Evolutionary conservation across 2,888 invertebrate species (phyloP), one percentile per base, ranked within the genome.

Genomic region (Phoenoteleia sp.): DNA sequence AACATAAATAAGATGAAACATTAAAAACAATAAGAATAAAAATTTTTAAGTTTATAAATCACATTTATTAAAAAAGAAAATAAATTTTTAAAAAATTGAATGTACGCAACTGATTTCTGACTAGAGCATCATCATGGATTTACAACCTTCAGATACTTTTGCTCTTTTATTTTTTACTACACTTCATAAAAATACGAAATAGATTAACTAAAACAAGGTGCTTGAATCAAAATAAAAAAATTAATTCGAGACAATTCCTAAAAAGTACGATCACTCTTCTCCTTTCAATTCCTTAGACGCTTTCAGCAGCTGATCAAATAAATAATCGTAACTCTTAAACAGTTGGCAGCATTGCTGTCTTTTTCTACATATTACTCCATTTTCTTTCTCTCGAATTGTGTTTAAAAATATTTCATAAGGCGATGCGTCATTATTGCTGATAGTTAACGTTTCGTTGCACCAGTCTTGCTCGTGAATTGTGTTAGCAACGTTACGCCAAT

Each of bases 351-450:
- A 66, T 21, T 21, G 36, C 23, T 60, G 60, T 62, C 42, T 7
- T 17, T 17, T 9, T 17, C 42, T 42, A 17, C 5, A 19, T 42
- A 42, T 42, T 42, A 17, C 42, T 42, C 19, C 19, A 7, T 39
- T n/a, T 42, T 42, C 19, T 17, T 42, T 17, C 19, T 42, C 19
- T 69, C 54, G 29, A 27, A 23, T 64, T 56, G 60, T 72, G n/a
- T n/a, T n/a, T n/a, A 74, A 77, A 77, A 83, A 74, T 79, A 77
- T 33, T 67, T 67, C 21, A 1, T 83, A 79, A 79, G 77, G 72
- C 83, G 69, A 72, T 58, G 58, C 58, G 27, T 76, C 21, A 67
- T 83, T 83, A 83, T 83, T 83, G 83, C 83, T 77, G 83, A 56
- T 67, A 69, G 60, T 81, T 66, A 66, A 62, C 36, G 47, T 71